These are phyloP conservation scores for Pipa parva DNA, from an alignment of 2,113 vertebrate genomes.

Conservation along the genomic window DNA sequence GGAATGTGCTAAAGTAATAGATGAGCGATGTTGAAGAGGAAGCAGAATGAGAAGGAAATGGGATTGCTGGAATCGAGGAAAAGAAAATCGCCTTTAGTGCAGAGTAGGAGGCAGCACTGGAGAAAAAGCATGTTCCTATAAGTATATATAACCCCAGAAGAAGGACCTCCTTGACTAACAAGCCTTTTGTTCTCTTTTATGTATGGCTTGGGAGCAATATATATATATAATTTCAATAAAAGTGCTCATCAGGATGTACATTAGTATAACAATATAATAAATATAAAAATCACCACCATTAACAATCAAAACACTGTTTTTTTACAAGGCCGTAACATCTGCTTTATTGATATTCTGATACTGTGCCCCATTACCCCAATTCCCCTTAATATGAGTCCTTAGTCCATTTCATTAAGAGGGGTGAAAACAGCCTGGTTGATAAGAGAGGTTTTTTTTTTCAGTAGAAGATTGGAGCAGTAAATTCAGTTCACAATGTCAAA, in stretches of 20 bases:
- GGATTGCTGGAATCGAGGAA: no score
- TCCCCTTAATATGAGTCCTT: slow-evolving; percentile 19
- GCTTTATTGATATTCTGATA: slow-evolving; percentile 44
- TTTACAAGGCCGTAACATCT: slow-evolving; percentile 41
- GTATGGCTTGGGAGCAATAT: no score
- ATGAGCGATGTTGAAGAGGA: no score
- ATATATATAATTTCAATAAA: no score
- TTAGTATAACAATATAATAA: background rate
- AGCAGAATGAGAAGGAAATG: no score
- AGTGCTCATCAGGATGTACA: background rate
- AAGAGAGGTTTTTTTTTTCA: slow-evolving; percentile 21
- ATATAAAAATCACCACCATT: background rate
- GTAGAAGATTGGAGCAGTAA: slow-evolving; percentile 18
- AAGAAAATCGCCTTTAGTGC: no score
- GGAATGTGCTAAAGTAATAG: no score
- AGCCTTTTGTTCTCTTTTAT: no score
- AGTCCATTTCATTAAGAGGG: slow-evolving; percentile 25
- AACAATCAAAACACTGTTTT: slow-evolving; percentile 25
- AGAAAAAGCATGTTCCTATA: no score
- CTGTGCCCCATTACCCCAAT: slow-evolving; percentile 32
- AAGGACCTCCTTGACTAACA: no score
- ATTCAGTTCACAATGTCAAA: slow-evolving; percentile 38
- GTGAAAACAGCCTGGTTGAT: slow-evolving; percentile 19
- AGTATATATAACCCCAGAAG: no score
- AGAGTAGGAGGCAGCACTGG: no score